Base-by-base conservation (phyloP, 2,113 vertebrate species). In the Sarotherodon lohbergeri region DNA sequence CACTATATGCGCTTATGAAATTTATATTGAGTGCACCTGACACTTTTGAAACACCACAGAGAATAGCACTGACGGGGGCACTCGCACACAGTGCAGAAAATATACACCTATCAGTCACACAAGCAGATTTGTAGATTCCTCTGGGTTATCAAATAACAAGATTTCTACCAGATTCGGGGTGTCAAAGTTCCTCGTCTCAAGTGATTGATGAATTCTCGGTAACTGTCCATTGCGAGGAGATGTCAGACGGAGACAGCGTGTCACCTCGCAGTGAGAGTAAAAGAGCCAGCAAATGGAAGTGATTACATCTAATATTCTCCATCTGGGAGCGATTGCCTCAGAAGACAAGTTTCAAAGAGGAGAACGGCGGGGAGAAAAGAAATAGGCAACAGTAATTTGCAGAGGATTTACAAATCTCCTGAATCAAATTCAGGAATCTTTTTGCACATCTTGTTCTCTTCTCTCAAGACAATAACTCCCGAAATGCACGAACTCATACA, bases 221-320 rank as follows among this genome's bases (percentile, higher is more conserved):
- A 95, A 94, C 93, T 94, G 92, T 95, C 89, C 88, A 91, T 94
- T 88, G 91, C 93, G 88, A 94, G 90, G 84, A 59, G 89, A 91
- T 82, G 91, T 94, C 90, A 90, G 91, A 81, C 81, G 80, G 92
- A 93, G 92, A 91, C 83, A 41, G 88, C 84, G 41, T 82, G 91
- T 96, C 96, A 95, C 94, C 92, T 94, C 93, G 86, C 94, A 94
- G 94, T 90, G 93, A 93, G 92, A 94, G 91, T 91, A 89, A 83
- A 91, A 88, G 90, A 94, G 91, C 84, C 68, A 32, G 88, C 90
- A 90, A 93, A 94, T 96, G 95, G 95, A 95, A 96, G 94, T 90
- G 95, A 96, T 96, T 96, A 96, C 86, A 85, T 96, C 90, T 96
- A 96, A 96, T 96, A 96, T 95, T 95, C 91, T 80, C 91, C 96